Percentiles rank a stretch among this genome's conserved stretches.
Evolutionary conservation across 2,888 invertebrate genomes (phyloP).

Genomic region (Netelia inedita): DNA sequence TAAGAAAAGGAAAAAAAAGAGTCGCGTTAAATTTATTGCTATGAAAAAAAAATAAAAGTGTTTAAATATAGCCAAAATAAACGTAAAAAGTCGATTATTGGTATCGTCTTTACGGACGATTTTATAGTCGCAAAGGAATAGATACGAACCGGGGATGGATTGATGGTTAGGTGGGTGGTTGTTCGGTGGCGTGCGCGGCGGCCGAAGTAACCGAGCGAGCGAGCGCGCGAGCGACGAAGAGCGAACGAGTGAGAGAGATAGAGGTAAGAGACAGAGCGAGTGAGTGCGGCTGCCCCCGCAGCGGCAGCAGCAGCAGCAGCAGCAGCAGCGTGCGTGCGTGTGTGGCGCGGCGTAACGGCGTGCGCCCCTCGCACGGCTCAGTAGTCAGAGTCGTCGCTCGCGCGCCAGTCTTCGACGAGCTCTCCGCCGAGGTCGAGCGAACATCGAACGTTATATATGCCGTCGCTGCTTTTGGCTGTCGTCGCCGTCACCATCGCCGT

Average conservation of each 20-base stretch:
- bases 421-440: conserved; percentile 75
- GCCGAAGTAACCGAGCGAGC: conserved; percentile 41
- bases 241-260: conserved; percentile 6
- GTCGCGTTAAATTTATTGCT: too few species aligned
- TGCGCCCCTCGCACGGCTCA: conserved; percentile 74
- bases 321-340: conserved; percentile 69
- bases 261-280: conserved; percentile 4
- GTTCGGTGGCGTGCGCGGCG: conserved; percentile 61
- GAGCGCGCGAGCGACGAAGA: not conserved
- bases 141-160: conserved; percentile 45
- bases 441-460: conserved; percentile 73
- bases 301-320: conserved; percentile 42
- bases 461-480: conserved; percentile 64
- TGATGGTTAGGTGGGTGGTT: conserved; percentile 63
- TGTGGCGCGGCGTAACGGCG: conserved; percentile 76
- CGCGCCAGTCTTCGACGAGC: conserved; percentile 81
- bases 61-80: not conserved
- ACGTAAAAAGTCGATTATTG: not conserved
- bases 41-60: too few species aligned
- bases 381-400: conserved; percentile 75
- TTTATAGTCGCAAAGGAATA: conserved; percentile 39
- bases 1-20: too few species aligned
- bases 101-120: not conserved
- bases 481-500: conserved; percentile 47
- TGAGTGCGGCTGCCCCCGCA: conserved; percentile 54